Evolutionary conservation across 2,113 vertebrate species (phyloP), one percentile per base, ranked within the genome.

Genomic region (Anthoscopus minutus): DNA sequence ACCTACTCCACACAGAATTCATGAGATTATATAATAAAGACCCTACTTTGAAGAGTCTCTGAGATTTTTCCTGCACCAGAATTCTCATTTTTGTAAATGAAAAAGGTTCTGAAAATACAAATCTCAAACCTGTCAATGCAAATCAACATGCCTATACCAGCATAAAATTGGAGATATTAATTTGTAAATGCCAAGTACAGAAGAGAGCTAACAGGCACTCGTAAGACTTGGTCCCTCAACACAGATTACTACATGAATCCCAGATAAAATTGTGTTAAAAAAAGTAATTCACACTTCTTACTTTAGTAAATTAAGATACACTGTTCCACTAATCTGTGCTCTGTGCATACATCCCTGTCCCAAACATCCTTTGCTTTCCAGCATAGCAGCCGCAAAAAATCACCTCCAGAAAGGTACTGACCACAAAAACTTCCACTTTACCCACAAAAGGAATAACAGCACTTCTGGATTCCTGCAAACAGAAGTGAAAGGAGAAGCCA

Each of bases 281-380:
- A 40, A 12, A 24, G 17, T 3, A 35, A 67, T 23, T 15, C 48
- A 40, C 10, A 7, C 22, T 47, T 70, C 9, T 14, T 44, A 35
- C 45, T 20, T 53, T 33, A 42, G 18, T 19, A 71, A 53, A 0
- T 48, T 48, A 47, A 44, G 13, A 13, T 7, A 24, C 8, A 7
- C 42, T 21, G 17, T 58, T 38, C 20, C 33, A 70, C 15, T 31
- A 24, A 17, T 4, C 33, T 37, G 18, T 61, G 40, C 13, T 47
- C 30, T 10, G 4, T 31, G 40, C 51, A 27, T 0, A 0, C 5
- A 7, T 42, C 38, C 9, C 48, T 38, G 0, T 18, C 30, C 35
- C 4, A 1, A 33, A 62, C 7, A 62, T 62, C 38, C 44, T 77
- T 31, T 51, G 11, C 23, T n/a, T n/a, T 76, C 62, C 33, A 45